Percentiles rank a stretch among this genome's conserved stretches.
Conservation (phyloP, 2,797 vertebrate genomes). For the Chrosomus eos region DNA sequence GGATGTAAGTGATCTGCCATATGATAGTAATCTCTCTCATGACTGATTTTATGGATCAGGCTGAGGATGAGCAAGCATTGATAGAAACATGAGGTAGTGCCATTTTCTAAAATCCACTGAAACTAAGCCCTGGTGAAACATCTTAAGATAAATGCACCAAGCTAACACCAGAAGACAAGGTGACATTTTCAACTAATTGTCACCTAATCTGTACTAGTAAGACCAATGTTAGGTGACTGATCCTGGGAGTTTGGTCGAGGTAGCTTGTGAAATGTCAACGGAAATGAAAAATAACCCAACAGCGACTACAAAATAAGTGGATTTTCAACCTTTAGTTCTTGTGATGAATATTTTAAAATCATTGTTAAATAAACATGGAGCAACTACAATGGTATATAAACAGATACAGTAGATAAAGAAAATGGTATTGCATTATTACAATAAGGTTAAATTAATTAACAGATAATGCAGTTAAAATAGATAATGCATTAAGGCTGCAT, state of each 20-base stretch:
- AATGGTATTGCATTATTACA: background rate
- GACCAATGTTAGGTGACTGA: conserved; percentile 70
- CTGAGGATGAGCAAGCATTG: conserved; percentile 24
- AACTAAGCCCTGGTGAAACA: conserved; percentile 59
- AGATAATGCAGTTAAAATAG: background rate
- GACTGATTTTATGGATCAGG: conserved; percentile 22
- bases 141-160: conserved; percentile 63
- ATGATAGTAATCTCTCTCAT: conserved; percentile 4
- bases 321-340: conserved; percentile 37
- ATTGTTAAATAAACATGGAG: background rate
- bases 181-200: conserved; percentile 79
- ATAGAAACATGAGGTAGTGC: conserved; percentile 12
- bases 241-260: conserved; percentile 74
- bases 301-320: conserved; percentile 60
- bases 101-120: conserved; percentile 48
- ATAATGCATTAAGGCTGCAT: background rate
- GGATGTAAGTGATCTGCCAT: conserved; percentile 2
- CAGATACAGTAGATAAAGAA: background rate
- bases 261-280: conserved; percentile 78
- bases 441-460: background rate
- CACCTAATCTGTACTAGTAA: conserved; percentile 69
- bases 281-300: conserved; percentile 66
- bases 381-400: background rate
- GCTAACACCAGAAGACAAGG: conserved; percentile 63
- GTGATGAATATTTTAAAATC: conserved; percentile 27